phyloP scores from a whole-genome alignment of 1,140 invertebrate species.

The Neodiprion fabricii region DNA sequence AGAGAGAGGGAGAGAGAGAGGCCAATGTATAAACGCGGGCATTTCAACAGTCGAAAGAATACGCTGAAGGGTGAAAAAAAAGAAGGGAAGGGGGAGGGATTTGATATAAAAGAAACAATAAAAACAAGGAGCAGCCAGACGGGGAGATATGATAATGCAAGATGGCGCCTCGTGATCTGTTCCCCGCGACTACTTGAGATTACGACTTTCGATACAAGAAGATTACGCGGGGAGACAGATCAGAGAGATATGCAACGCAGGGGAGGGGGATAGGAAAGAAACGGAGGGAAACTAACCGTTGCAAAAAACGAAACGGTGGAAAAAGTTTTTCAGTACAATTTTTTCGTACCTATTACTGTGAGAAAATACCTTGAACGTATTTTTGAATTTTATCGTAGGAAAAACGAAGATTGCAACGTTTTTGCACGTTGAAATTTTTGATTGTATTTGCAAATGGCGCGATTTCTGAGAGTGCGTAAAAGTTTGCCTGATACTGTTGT shows the following conservation, averaged over 20 bases:
- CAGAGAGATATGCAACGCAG: too few relatives aligned
- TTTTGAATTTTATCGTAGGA: neutral
- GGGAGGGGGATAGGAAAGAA: too few relatives aligned
- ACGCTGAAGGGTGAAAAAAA: neutral
- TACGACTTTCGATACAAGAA: slow-evolving; percentile 5
- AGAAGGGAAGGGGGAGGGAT: neutral
- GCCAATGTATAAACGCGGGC: neutral
- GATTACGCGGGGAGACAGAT: too few relatives aligned
- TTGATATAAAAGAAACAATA: neutral
- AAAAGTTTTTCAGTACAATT: neutral
- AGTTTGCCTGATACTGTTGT: too few relatives aligned
- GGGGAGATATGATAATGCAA: slow-evolving; percentile 5
- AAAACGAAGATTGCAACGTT: too few relatives aligned
- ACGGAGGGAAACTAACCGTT: too few relatives aligned
- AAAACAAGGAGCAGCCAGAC: neutral
- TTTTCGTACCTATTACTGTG: neutral
- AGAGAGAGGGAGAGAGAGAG: neutral
- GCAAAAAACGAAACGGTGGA: neutral
- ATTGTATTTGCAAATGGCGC: too few relatives aligned
- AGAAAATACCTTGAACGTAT: neutral
- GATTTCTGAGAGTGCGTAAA: too few relatives aligned
- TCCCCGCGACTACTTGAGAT: neutral
- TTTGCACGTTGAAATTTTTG: too few relatives aligned
- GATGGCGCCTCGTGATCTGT: neutral
- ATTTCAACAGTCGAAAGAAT: neutral